A percentile compares a stretch with the other conserved stretches of the same genome.
phyloP scores from a whole-genome alignment of 2,888 invertebrate species.

The Epinotia nisella region DNA sequence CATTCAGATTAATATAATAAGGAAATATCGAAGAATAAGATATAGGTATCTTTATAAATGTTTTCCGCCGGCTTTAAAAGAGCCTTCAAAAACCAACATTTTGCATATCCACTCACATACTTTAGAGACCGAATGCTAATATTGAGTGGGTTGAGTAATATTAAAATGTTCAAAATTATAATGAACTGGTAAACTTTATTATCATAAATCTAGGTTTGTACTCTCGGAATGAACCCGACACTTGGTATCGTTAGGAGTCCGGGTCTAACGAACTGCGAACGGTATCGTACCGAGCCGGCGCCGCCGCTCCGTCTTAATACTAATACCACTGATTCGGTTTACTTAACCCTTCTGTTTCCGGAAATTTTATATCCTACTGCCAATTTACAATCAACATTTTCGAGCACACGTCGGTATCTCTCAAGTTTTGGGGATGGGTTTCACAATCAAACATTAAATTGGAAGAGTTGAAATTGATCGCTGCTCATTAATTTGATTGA shows the following conservation, averaged over 20 bases:
- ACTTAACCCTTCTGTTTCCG: slow-evolving; percentile 31
- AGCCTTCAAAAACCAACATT: too few relatives aligned
- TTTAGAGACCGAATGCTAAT: not conserved
- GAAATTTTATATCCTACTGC: slow-evolving; percentile 9
- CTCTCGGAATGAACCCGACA: slow-evolving; percentile 31
- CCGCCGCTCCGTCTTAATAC: slow-evolving; percentile 23
- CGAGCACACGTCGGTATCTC: not conserved
- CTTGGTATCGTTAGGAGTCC: slow-evolving; percentile 29
- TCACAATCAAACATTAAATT: not conserved
- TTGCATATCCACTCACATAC: too few relatives aligned
- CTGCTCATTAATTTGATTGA: slow-evolving; percentile 5
- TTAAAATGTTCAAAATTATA: not conserved
- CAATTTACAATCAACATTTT: slow-evolving; percentile 24
- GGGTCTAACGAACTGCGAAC: slow-evolving; percentile 41
- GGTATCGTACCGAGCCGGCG: slow-evolving; percentile 23
- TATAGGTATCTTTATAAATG: too few relatives aligned
- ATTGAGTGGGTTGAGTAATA: not conserved
- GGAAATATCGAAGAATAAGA: too few relatives aligned
- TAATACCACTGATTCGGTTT: slow-evolving; percentile 37
- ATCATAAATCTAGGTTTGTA: slow-evolving; percentile 32
- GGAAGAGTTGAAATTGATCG: slow-evolving; percentile 1
- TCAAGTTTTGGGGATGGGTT: not conserved
- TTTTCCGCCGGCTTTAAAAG: too few relatives aligned
- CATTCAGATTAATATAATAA: too few relatives aligned
- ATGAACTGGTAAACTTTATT: not conserved